A percentile compares a stretch with the other conserved stretches of the same genome.
Conservation (phyloP, 2,113 vertebrate species). For the Hydrolagus affinis region DNA sequence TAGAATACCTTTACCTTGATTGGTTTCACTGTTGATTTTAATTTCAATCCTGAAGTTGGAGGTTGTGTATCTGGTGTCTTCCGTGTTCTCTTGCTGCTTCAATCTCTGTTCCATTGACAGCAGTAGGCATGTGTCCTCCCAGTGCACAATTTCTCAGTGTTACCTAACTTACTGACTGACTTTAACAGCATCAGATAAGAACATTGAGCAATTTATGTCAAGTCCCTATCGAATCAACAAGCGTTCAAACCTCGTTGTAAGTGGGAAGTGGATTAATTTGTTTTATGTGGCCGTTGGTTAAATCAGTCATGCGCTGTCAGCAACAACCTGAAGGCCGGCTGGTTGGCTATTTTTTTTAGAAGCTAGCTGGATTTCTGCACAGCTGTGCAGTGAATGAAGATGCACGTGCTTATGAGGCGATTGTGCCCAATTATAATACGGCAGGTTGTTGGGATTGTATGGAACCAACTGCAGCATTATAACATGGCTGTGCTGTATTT, state of each 20-base stretch:
- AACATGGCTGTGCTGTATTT: too few relatives aligned
- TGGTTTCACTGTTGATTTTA: too few relatives aligned
- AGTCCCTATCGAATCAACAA: not conserved
- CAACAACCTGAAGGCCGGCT: not conserved
- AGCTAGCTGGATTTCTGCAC: too few relatives aligned
- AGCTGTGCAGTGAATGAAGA: too few relatives aligned
- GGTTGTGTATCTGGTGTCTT: too few relatives aligned
- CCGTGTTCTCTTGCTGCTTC: not conserved
- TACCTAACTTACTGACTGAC: not conserved
- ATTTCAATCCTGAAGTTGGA: too few relatives aligned
- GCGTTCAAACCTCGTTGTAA: not conserved
- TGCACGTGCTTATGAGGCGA: too few relatives aligned
- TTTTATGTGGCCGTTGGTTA: not conserved
- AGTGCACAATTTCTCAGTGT: not conserved
- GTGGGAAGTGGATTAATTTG: not conserved
- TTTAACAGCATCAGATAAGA: not conserved
- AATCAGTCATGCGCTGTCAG: not conserved
- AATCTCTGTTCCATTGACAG: not conserved
- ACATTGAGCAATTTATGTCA: not conserved
- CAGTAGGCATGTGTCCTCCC: not conserved
- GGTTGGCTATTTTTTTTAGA: not conserved
- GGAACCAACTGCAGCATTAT: too few relatives aligned
- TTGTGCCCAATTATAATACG: too few relatives aligned
- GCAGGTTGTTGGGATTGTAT: too few relatives aligned
- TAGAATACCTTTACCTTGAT: too few relatives aligned